These are phyloP conservation scores for Caenorhabditis sp. DNA, from an alignment of 2,888 invertebrate species.

Conservation along the genomic window DNA sequence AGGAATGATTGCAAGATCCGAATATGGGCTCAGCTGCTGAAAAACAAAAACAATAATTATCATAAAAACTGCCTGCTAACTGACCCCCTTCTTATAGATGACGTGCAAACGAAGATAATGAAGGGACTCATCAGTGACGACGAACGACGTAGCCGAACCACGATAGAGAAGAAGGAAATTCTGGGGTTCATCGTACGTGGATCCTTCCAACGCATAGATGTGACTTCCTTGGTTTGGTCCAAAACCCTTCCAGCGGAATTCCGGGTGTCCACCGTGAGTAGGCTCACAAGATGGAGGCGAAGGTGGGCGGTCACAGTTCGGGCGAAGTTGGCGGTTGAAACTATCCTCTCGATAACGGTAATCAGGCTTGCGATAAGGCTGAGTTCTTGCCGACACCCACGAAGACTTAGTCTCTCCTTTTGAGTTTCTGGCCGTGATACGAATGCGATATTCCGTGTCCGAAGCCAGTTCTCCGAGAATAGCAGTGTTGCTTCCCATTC, in stretches of 20 bases:
- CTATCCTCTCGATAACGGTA: neutral
- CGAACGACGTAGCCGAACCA: constrained; percentile 46
- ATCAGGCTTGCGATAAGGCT: constrained; percentile 8
- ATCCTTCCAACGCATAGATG: constrained; percentile 51
- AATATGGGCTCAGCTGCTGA: constrained; percentile 6
- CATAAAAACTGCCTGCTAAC: neutral
- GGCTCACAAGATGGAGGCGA: constrained; percentile 26
- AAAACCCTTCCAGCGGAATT: constrained; percentile 51
- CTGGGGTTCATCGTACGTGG: constrained; percentile 21
- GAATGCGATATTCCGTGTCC: constrained; percentile 67
- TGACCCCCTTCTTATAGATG: constrained; percentile 38
- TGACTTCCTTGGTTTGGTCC: constrained; percentile 31
- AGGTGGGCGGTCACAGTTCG: constrained; percentile 19
- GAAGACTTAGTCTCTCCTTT: constrained; percentile 44
- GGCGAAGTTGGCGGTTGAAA: neutral
- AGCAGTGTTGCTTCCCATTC: neutral
- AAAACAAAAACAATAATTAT: constrained; percentile 5
- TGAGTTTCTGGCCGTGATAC: constrained; percentile 58
- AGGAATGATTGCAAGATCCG: neutral
- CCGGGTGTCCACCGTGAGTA: constrained; percentile 23
- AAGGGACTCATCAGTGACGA: constrained; percentile 62
- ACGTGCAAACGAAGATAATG: constrained; percentile 63
- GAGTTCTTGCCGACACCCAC: constrained; percentile 31
- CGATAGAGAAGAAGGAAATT: constrained; percentile 55
- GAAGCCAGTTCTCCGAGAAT: constrained; percentile 15